Conservation (phyloP, 2,888 invertebrate species). For the Drosophila lutescens region DNA sequence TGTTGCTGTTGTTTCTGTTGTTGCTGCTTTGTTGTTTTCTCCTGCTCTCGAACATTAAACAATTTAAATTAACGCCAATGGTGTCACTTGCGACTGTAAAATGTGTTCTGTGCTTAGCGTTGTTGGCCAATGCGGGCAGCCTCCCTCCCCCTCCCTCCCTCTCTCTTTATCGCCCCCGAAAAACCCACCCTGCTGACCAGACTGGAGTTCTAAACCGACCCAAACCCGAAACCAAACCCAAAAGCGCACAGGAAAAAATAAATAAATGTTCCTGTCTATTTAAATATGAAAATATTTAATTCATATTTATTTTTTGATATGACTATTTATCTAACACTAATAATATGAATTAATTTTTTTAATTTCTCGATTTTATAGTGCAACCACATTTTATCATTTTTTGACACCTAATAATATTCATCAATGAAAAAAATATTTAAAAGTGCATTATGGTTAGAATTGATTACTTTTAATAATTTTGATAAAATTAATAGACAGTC, state of each 20-base stretch:
- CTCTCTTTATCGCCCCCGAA: constrained; percentile 7
- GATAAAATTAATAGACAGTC: not conserved
- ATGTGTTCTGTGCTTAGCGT: constrained; percentile 75
- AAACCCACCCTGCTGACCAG: constrained; percentile 31
- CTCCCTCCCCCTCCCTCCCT: not conserved
- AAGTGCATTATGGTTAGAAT: too few species aligned
- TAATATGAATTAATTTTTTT: too few species aligned
- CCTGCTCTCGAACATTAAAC: constrained; percentile 70
- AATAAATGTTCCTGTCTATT: not conserved
- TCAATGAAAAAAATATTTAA: too few species aligned
- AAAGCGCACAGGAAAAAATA: constrained; percentile 16
- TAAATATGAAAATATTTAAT: too few species aligned
- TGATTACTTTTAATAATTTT: not conserved
- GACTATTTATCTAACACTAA: too few species aligned
- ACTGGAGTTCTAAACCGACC: constrained; percentile 8
- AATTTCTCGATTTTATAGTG: too few species aligned
- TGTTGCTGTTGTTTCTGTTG: constrained; percentile 20
- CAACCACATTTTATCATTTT: too few species aligned
- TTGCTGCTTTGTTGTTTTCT: constrained; percentile 25
- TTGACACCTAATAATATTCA: too few species aligned
- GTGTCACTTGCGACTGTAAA: constrained; percentile 81
- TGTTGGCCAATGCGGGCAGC: constrained; percentile 65
- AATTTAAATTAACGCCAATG: constrained; percentile 83
- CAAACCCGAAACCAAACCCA: constrained; percentile 23
- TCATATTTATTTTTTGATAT: too few species aligned